A percentile compares a stretch with the other conserved stretches of the same genome.
These are phyloP conservation scores for Hydrozoanthus tunicans DNA, from an alignment of 64 coral and sea anemone species.

Conservation along the genomic window DNA sequence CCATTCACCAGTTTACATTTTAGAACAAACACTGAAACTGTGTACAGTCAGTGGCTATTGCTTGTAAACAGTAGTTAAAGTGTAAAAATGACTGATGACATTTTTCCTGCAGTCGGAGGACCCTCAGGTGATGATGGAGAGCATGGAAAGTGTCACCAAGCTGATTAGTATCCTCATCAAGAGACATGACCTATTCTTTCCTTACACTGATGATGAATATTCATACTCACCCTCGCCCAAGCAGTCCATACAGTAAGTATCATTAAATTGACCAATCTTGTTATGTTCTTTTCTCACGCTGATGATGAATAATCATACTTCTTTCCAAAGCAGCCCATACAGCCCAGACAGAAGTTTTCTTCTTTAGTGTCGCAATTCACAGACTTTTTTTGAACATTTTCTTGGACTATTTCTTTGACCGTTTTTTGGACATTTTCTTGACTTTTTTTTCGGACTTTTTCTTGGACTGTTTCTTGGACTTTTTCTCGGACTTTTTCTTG, in stretches of 20 bases:
- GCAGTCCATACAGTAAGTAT: constrained; percentile 19
- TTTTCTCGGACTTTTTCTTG: too few species aligned
- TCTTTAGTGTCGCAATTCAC: too few species aligned
- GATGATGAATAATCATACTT: constrained; percentile 73
- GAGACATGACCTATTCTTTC: constrained; percentile 87
- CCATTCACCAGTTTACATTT: too few species aligned
- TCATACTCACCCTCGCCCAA: constrained; percentile 11
- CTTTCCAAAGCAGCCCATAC: background rate
- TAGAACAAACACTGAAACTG: too few species aligned
- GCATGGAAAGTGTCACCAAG: constrained; percentile 81
- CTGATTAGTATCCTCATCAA: constrained; percentile 89
- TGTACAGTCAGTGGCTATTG: too few species aligned
- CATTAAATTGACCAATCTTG: background rate
- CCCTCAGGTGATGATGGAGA: constrained; percentile 94
- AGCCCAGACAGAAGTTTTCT: background rate
- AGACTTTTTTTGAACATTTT: too few species aligned
- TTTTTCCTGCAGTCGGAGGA: constrained; percentile 82
- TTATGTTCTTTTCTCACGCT: constrained; percentile 74
- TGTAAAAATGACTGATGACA: background rate
- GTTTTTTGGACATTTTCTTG: too few species aligned
- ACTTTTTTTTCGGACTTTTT: too few species aligned
- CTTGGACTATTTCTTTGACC: too few species aligned
- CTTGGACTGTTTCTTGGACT: too few species aligned
- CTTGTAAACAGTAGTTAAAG: too few species aligned
- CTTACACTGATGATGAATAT: constrained; percentile 79